A percentile compares a stretch with the other conserved stretches of the same genome.
phyloP scores from a whole-genome alignment of 2,797 vertebrate species.

The Corythornis leucogaster region DNA sequence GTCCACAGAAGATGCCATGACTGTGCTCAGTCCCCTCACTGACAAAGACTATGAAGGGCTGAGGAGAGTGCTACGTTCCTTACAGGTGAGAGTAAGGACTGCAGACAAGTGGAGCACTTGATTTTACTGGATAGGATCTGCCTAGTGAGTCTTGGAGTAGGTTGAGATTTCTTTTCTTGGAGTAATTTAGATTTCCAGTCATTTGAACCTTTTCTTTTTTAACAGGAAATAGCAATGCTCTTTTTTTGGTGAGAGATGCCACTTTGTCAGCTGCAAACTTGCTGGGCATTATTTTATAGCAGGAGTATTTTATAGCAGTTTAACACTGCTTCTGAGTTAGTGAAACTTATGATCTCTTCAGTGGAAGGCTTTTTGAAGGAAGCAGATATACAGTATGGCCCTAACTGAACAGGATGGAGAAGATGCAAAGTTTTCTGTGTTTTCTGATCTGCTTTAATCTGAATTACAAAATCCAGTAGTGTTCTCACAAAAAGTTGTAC shows the following conservation, averaged over 20 bases:
- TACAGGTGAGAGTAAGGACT: conserved; percentile 84
- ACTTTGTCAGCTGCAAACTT: background rate
- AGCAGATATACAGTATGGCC: background rate
- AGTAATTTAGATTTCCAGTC: background rate
- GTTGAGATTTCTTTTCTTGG: background rate
- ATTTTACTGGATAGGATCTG: background rate
- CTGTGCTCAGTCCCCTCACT: conserved; percentile 94
- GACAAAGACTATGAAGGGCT: conserved; percentile 97
- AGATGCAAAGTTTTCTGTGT: background rate
- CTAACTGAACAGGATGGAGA: no score
- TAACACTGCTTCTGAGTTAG: background rate
- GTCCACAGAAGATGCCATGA: conserved; percentile 98
- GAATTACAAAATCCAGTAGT: background rate
- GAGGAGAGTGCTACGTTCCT: conserved; percentile 91
- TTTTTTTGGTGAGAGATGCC: background rate
- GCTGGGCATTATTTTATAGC: background rate
- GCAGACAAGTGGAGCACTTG: background rate
- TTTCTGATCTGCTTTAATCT: background rate
- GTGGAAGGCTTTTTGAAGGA: background rate
- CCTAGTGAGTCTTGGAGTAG: background rate
- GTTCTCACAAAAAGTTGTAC: no score
- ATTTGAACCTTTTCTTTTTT: background rate
- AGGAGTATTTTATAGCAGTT: background rate
- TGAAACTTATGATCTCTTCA: background rate
- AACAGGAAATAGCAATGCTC: background rate